Conservation (phyloP, 2,888 invertebrate species). For the Ecdyonurus torrentis region DNA sequence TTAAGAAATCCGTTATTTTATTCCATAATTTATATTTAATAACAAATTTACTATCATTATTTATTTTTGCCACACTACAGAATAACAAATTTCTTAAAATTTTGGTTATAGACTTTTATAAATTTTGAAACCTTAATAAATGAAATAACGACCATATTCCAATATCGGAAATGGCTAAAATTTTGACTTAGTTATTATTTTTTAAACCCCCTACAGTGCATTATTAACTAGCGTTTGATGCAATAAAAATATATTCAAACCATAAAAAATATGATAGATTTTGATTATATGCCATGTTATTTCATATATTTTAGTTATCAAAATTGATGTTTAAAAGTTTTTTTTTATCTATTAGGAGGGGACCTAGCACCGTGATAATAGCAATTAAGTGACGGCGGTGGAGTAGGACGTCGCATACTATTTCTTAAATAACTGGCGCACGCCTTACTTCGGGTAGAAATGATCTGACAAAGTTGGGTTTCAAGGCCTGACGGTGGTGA, state of each 20-base stretch:
- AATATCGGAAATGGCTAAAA: too few relatives aligned
- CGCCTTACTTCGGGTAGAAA: slow-evolving; percentile 39
- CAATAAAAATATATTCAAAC: too few relatives aligned
- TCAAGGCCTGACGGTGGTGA: slow-evolving; percentile 20
- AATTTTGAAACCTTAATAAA: too few relatives aligned
- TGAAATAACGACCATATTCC: too few relatives aligned
- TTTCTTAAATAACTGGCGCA: slow-evolving; percentile 46
- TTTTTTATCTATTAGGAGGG: background rate
- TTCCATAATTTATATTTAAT: background rate
- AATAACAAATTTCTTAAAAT: too few relatives aligned
- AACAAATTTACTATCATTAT: background rate
- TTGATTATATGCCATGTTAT: background rate
- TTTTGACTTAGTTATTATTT: too few relatives aligned
- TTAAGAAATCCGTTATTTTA: too few relatives aligned
- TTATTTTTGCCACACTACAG: background rate
- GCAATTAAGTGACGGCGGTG: background rate
- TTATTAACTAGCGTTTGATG: too few relatives aligned
- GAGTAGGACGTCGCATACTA: background rate
- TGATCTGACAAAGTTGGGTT: slow-evolving; percentile 41
- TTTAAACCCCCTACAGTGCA: too few relatives aligned
- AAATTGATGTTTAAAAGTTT: background rate
- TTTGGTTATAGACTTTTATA: too few relatives aligned
- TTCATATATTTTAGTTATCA: background rate
- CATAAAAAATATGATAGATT: too few relatives aligned
- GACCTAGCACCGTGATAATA: background rate